Evolutionary conservation across 2,888 invertebrate species (phyloP).

Genomic region (Philereme vetulata): DNA sequence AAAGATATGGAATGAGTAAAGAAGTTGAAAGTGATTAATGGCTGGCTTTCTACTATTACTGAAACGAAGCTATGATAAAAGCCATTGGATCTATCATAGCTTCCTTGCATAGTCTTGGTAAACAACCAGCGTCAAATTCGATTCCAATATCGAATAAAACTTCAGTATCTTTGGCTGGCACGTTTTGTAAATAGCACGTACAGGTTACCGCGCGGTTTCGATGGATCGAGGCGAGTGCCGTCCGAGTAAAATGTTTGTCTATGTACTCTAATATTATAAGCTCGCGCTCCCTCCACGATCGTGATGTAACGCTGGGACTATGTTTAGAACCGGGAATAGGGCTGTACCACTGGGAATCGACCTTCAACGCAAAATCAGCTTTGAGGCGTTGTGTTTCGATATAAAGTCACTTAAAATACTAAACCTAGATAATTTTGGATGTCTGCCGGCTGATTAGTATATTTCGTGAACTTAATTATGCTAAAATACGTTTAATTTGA

Average conservation of each 20-base stretch:
- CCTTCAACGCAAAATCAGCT: conserved; percentile 10
- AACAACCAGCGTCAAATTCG: too few species aligned
- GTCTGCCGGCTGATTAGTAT: too few species aligned
- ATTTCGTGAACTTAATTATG: too few species aligned
- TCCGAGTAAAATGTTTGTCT: conserved; percentile 79
- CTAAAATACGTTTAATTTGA: too few species aligned
- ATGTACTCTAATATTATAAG: conserved; percentile 83
- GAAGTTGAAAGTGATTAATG: too few species aligned
- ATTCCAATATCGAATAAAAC: too few species aligned
- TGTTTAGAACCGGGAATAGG: conserved; percentile 66
- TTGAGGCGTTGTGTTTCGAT: conserved; percentile 2
- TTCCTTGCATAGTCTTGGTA: too few species aligned
- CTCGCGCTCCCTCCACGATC: conserved; percentile 75
- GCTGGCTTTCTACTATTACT: too few species aligned
- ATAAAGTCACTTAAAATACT: not conserved
- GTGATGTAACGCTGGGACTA: conserved; percentile 80
- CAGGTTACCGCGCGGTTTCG: conserved; percentile 68
- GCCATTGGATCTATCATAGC: too few species aligned
- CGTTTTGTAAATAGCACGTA: conserved; percentile 51
- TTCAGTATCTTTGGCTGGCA: conserved; percentile 16
- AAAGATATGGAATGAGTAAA: too few species aligned
- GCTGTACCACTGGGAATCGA: conserved; percentile 10
- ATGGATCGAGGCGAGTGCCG: conserved; percentile 75
- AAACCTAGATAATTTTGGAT: not conserved
- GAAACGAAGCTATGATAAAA: too few species aligned